These are phyloP conservation scores for Rhagium mordax DNA, from an alignment of 2,888 invertebrate species.

Conservation along the genomic window DNA sequence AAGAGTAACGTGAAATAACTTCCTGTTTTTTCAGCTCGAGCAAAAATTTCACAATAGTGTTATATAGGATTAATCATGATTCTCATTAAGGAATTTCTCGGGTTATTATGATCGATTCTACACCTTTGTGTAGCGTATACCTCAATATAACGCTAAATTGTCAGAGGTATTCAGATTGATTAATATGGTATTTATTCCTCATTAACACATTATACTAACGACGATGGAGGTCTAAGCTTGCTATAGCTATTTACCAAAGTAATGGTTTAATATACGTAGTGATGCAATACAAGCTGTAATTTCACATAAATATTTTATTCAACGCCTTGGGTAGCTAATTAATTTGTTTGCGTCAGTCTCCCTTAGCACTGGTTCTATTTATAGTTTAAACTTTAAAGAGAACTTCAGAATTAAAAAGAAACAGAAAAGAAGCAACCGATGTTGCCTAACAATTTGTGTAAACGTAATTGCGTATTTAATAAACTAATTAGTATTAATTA, in stretches of 20 bases:
- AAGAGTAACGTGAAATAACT: conserved; percentile 1
- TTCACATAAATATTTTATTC: neutral
- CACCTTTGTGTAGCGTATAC: conserved; percentile 19
- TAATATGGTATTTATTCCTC: conserved; percentile 52
- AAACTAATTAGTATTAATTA: too few relatives aligned
- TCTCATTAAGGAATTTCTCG: conserved; percentile 10
- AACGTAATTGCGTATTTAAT: too few relatives aligned
- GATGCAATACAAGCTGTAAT: neutral
- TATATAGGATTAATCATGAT: neutral
- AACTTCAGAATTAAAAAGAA: too few relatives aligned
- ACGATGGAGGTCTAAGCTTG: conserved; percentile 15
- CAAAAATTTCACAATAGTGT: conserved; percentile 11
- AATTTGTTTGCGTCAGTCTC: too few relatives aligned
- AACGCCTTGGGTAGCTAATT: too few relatives aligned
- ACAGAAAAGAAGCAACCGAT: too few relatives aligned
- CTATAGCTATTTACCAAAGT: conserved; percentile 27
- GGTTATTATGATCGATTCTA: conserved; percentile 27
- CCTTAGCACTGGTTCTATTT: too few relatives aligned
- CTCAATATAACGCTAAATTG: conserved; percentile 48
- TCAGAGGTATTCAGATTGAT: conserved; percentile 46
- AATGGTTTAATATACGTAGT: conserved; percentile 27
- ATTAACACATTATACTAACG: conserved; percentile 39
- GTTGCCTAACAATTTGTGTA: too few relatives aligned
- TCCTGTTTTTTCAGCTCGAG: neutral
- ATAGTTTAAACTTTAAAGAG: too few relatives aligned